Evolutionary conservation across 92 coral and sea anemone genomes (phyloP), one percentile per base, ranked within the genome.

Genomic region (Paragorgia papillata): DNA sequence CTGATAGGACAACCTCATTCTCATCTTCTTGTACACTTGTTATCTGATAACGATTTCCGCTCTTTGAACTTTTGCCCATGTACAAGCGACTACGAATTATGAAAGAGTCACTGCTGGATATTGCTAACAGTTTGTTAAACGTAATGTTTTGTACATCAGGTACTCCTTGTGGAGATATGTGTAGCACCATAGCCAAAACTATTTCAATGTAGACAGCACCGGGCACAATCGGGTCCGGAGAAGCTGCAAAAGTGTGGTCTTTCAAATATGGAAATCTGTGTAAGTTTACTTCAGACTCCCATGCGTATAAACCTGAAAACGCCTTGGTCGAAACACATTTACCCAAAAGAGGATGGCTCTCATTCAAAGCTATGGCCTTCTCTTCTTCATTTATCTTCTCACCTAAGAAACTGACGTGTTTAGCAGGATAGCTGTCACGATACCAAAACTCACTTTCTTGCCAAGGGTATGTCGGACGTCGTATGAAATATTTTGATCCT

Each of bases 201-300:
- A 37, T 37, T 37, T 37, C 43, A 37, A 37, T 10, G 10, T 37
- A 37, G 10, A 37, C 43, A 37, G 43, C 43, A 37, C 6, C 43
- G 6, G 43, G 43, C 43, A 37, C 10, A 4, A 37, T 37, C 43
- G 43, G 43, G 10, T 83, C 82, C 9, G 82, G 73, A 40, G 73
- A 75, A 41, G 83, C 82, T 40, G n/a, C 61, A 9, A 87, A 60
- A 32, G 80, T 79, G 57, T 79, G 90, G 35, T 87, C 90, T 34
- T 55, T 79, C 62, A 87, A 30, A 33, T 41, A 78, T 22, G 90
- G 87, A 55, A 79, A 65, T 4, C 77, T 83, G 62, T 78, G 51
- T 46, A 83, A 80, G 43, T 83, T 84, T 27, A 87, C 74, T 37
- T 87, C 90, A 2, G 70, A 73, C 26, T 83, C 88, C 90, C 90